These are phyloP conservation scores for Chiridota heheva DNA, from an alignment of 35 echinoderm and acorn worm genomes.

Conservation along the genomic window DNA sequence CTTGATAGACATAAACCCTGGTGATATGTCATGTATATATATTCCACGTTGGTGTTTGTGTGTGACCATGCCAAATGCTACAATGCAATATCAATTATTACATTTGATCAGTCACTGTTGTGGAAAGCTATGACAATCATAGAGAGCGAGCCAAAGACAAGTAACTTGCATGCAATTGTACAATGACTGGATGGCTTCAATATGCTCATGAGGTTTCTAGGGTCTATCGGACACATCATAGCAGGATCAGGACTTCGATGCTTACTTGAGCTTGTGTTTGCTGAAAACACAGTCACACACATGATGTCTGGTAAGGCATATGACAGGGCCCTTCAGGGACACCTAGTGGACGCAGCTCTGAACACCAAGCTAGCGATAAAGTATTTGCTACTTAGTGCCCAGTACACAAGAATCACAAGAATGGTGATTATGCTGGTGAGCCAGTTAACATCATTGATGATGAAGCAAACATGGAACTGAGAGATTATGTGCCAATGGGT, in stretches of 20 bases:
- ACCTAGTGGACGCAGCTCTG: too few relatives aligned
- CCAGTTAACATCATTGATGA: too few relatives aligned
- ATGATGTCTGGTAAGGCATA: constrained; percentile 50
- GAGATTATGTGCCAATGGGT: too few relatives aligned
- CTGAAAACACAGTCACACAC: too few relatives aligned
- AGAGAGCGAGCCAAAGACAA: constrained; percentile 9
- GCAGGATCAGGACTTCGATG: constrained; percentile 17
- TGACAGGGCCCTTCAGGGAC: too few relatives aligned
- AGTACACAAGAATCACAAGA: too few relatives aligned
- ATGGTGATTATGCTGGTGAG: too few relatives aligned
- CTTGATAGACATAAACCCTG: constrained; percentile 45
- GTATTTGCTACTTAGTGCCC: too few relatives aligned
- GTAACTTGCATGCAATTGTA: too few relatives aligned
- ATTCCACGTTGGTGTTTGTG: constrained; percentile 49
- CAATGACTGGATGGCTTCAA: constrained; percentile 55
- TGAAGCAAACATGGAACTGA: too few relatives aligned
- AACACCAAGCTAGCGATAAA: too few relatives aligned
- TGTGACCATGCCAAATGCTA: constrained; percentile 35
- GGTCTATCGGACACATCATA: constrained; percentile 53
- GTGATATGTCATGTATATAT: constrained; percentile 45
- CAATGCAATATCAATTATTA: constrained; percentile 38
- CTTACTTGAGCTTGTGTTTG: constrained; percentile 43
- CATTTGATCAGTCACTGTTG: constrained; percentile 66
- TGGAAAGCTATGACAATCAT: constrained; percentile 54
- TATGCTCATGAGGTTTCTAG: constrained; percentile 64